A percentile compares a stretch with the other conserved stretches of the same genome.
Evolutionary conservation across 2,113 vertebrate species (phyloP).

Genomic region (Semnornis frantzii): DNA sequence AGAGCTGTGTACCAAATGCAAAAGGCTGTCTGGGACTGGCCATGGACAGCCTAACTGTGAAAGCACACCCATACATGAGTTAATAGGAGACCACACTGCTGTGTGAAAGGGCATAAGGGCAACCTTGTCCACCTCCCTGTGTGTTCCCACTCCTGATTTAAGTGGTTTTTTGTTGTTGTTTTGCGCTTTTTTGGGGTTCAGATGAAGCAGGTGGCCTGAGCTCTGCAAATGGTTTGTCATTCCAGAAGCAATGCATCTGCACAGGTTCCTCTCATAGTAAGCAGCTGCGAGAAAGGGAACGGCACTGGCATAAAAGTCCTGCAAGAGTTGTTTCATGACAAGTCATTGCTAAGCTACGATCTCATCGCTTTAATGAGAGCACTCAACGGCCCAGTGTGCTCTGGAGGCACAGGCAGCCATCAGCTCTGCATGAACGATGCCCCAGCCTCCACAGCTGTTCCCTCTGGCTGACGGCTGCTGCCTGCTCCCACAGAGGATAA

Average conservation of each 20-base stretch:
- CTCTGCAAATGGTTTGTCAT: background rate
- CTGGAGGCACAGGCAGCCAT: background rate
- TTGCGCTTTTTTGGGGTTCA: background rate
- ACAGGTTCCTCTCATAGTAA: background rate
- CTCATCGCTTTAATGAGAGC: background rate
- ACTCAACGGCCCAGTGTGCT: background rate
- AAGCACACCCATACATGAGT: background rate
- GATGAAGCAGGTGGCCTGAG: background rate
- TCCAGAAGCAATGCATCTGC: background rate
- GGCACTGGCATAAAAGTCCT: background rate
- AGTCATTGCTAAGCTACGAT: background rate
- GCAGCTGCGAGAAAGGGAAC: slow-evolving; percentile 8
- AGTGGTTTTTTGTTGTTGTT: background rate
- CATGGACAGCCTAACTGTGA: background rate
- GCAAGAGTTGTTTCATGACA: background rate
- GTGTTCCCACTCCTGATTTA: background rate
- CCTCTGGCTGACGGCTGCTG: background rate
- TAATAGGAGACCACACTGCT: background rate
- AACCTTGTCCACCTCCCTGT: background rate
- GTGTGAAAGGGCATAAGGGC: background rate
- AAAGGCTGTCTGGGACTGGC: background rate
- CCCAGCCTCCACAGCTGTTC: background rate
- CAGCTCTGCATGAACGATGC: rapidly evolving
- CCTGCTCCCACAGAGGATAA: rapidly evolving
- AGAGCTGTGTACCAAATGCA: rapidly evolving